These are phyloP conservation scores for Sericinus montela DNA, from an alignment of 2,888 invertebrate genomes.

Conservation along the genomic window DNA sequence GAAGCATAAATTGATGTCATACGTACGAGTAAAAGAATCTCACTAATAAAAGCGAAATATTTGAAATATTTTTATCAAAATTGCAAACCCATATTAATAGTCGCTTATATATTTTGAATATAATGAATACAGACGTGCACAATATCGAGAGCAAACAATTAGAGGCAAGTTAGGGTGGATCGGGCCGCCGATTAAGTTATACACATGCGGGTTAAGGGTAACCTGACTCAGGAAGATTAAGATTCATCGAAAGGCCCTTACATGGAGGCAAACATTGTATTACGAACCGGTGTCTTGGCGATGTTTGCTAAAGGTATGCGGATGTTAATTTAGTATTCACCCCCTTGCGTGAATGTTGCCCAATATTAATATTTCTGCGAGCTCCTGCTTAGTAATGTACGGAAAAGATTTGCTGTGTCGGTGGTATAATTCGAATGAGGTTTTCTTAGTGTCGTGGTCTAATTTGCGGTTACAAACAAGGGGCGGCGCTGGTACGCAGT, in stretches of 20 bases:
- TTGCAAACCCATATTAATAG: neutral
- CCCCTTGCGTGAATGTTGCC: slow-evolving; percentile 46
- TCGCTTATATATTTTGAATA: slow-evolving; percentile 3
- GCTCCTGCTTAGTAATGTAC: slow-evolving; percentile 19
- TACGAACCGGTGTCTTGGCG: slow-evolving; percentile 66
- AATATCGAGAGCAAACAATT: slow-evolving; percentile 78
- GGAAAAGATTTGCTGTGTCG: slow-evolving; percentile 45
- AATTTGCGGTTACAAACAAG: slow-evolving; percentile 73
- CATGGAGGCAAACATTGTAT: slow-evolving; percentile 75
- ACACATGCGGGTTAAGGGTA: slow-evolving; percentile 75
- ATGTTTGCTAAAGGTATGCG: slow-evolving; percentile 72
- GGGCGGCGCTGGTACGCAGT: slow-evolving; percentile 54
- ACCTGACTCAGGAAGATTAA: slow-evolving; percentile 75
- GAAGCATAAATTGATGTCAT: too few species aligned
- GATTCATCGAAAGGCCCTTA: slow-evolving; percentile 75
- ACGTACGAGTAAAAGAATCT: too few species aligned
- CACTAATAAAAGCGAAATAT: too few species aligned
- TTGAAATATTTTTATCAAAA: too few species aligned
- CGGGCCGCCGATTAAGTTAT: slow-evolving; percentile 75
- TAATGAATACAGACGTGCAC: slow-evolving; percentile 54
- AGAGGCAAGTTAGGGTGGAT: slow-evolving; percentile 65
- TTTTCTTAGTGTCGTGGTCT: slow-evolving; percentile 44
- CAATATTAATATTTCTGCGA: slow-evolving; percentile 69
- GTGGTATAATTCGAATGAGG: slow-evolving; percentile 24
- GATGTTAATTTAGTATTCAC: slow-evolving; percentile 78